Conservation (phyloP, 64 coral and sea anemone species). For the Montipora sp. region DNA sequence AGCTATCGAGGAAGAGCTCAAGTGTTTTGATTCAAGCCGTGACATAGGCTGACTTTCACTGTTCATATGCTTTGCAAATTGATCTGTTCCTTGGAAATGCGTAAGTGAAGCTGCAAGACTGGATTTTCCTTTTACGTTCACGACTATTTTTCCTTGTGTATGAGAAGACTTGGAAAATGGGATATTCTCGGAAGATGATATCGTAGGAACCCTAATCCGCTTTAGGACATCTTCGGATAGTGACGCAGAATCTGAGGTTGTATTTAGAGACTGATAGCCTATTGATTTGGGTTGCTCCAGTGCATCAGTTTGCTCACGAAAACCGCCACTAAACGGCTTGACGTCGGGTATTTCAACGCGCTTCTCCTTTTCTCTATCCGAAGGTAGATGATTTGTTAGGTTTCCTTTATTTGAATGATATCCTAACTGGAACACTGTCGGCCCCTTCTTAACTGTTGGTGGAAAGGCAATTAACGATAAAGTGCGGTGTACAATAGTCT, state of each 20-base stretch:
- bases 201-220: neutral
- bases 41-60: too few relatives aligned
- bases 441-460: neutral
- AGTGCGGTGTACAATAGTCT: neutral
- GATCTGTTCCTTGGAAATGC: neutral
- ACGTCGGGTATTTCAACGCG: constrained; percentile 8
- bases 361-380: neutral
- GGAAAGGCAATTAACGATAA: neutral
- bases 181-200: neutral
- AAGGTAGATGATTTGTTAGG: neutral
- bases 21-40: neutral
- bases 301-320: neutral
- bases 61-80: neutral
- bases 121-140: neutral
- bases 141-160: neutral
- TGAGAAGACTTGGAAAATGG: neutral
- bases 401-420: neutral
- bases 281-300: neutral
- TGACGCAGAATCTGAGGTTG: neutral
- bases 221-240: constrained; percentile 1
- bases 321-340: neutral
- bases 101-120: neutral
- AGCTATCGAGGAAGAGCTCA: neutral
- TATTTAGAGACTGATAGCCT: neutral
- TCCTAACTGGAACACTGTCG: neutral